Conservation (phyloP, 1,140 invertebrate species). For the Galleria mellonella region DNA sequence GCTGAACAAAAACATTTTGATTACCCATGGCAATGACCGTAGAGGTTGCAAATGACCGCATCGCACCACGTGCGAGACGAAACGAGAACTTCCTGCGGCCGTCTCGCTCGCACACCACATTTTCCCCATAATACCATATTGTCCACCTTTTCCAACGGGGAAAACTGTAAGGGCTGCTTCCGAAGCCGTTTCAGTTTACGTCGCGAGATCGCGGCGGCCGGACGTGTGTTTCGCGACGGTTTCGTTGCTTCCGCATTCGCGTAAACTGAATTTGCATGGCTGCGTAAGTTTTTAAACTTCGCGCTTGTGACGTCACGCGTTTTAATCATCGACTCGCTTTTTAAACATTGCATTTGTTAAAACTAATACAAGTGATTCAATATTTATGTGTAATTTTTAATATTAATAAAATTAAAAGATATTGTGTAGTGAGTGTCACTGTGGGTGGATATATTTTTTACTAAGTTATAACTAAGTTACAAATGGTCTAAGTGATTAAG, state of each 20-base stretch:
- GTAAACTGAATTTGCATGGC: constrained; percentile 29
- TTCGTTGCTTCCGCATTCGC: constrained; percentile 13
- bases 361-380: too few species aligned
- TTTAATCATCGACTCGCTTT: background rate
- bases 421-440: too few species aligned
- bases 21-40: constrained; percentile 59
- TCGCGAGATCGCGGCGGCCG: constrained; percentile 29
- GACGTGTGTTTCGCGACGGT: constrained; percentile 16
- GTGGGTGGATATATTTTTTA: too few species aligned
- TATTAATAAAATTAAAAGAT: too few species aligned
- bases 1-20: too few species aligned
- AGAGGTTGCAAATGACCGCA: constrained; percentile 62
- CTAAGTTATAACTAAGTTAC: too few species aligned
- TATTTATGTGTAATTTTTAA: too few species aligned
- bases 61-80: constrained; percentile 54
- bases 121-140: constrained; percentile 19
- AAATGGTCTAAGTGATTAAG: too few species aligned
- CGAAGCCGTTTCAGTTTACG: constrained; percentile 47
- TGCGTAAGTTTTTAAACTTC: constrained; percentile 25
- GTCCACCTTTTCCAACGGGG: constrained; percentile 41
- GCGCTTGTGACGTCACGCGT: constrained; percentile 4
- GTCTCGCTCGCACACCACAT: constrained; percentile 26
- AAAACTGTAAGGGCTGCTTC: constrained; percentile 52
- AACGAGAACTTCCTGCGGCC: constrained; percentile 31
- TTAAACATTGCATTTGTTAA: too few species aligned